Evolutionary conservation across 64 coral and sea anemone genomes (phyloP), one percentile per base, ranked within the genome.

Genomic region (Pocillopora verrucosa): DNA sequence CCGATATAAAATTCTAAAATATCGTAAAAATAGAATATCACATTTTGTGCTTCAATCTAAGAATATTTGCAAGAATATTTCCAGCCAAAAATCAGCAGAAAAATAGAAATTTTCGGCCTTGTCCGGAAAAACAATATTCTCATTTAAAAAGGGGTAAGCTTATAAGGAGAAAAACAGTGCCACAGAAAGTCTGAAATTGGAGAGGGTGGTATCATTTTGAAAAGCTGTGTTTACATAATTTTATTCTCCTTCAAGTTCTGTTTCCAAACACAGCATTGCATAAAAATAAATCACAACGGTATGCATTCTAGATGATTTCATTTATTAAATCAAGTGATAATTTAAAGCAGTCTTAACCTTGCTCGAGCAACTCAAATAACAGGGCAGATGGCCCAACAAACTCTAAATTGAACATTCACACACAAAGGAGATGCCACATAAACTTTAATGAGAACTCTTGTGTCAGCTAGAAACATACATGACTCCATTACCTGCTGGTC

Each of bases 331-430:
- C 37, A 77, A 77, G 76, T 77, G 35, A 77, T 57, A 56, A 77
- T 51, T 77, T 77, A 51, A 77, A 77, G 26, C 19, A 77, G 76
- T 77, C 76, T 77, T 77, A 15, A 77, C 37, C 76, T 58, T 77
- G 76, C 76, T 77, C 37, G 76, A 77, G 76, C 26, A 77, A 77
- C 76, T 77, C 37, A 77, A 77, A 77, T 57, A 77, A 56, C 76
- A 36, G 37, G 56, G 76, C 76, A 77, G 76, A 77, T 77, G 76
- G 76, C 76, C 56, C 76, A 13, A 77, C 38, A 56, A 77, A 22
- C 76, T 56, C 38, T 75, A 25, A 36, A 45, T 34, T 75, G 73
- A 75, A 75, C 35, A 77, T 77, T 77, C 76, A 77, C 76, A 77
- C 76, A 77, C 51, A 2, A 77, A 77, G 74, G 74, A 76, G 76